phyloP scores from a whole-genome alignment of 2,113 vertebrate species.

The Nipponia nippon region DNA sequence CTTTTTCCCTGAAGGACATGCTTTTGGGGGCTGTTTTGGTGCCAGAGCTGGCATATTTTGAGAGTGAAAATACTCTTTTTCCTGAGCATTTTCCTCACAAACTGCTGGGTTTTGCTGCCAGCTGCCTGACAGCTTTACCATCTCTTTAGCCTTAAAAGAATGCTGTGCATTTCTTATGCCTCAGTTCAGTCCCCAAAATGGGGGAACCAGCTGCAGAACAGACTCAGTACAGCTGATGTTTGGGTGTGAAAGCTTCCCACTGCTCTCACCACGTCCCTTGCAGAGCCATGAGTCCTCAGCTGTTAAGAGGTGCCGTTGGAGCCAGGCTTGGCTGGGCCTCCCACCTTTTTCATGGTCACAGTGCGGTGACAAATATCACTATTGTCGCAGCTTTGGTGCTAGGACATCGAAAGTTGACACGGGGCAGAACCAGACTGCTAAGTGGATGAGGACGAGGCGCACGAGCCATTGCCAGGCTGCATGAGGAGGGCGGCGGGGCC shows the following conservation, averaged over 20 bases:
- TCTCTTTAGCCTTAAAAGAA: background rate
- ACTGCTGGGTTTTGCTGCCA: background rate
- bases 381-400: too few relatives aligned
- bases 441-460: too few relatives aligned
- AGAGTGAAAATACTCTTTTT: background rate
- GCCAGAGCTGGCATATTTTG: background rate
- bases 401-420: too few relatives aligned
- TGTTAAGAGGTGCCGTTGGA: background rate
- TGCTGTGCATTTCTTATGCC: accelerated
- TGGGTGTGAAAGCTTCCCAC: background rate
- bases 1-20: background rate
- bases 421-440: too few relatives aligned
- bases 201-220: background rate
- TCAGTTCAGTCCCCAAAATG: background rate
- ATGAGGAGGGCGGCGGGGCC: too few relatives aligned
- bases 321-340: too few relatives aligned
- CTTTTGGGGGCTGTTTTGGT: background rate
- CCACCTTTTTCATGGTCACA: accelerated
- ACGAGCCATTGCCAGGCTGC: too few relatives aligned
- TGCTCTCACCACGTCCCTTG: too few relatives aligned
- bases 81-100: background rate
- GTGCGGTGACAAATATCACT: too few relatives aligned
- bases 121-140: background rate
- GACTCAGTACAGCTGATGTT: accelerated
- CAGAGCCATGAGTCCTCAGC: accelerated